A percentile compares a stretch with the other conserved stretches of the same genome.
These are phyloP conservation scores for Limnephilus marmoratus DNA, from an alignment of 2,888 invertebrate species.

Conservation along the genomic window DNA sequence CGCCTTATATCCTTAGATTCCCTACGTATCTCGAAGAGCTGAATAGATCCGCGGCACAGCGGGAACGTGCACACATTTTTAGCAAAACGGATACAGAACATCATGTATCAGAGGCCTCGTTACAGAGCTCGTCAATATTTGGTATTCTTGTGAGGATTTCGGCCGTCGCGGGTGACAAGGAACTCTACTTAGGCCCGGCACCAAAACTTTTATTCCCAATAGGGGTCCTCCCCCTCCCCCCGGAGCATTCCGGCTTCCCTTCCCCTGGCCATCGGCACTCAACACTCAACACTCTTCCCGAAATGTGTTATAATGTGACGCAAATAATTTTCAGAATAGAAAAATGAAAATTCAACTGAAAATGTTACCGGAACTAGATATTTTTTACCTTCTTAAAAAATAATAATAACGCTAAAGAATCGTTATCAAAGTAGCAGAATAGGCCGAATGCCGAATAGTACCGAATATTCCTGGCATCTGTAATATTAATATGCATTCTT, in stretches of 20 bases:
- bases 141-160: constrained; percentile 57
- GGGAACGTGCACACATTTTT: constrained; percentile 8
- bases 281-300: neutral
- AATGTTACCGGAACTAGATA: neutral
- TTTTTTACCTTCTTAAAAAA: no score
- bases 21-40: neutral
- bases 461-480: no score
- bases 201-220: constrained; percentile 57
- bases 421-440: no score
- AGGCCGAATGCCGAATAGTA: no score
- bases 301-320: constrained; percentile 20
- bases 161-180: constrained; percentile 56
- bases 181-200: constrained; percentile 57
- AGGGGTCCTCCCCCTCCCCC: constrained; percentile 17
- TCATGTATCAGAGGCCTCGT: constrained; percentile 34
- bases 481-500: no score
- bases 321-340: neutral
- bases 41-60: neutral
- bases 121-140: constrained; percentile 53
- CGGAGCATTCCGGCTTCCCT: no score
- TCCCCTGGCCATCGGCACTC: neutral
- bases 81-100: constrained; percentile 4
- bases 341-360: neutral
- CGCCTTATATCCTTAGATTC: neutral
- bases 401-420: no score